These are phyloP conservation scores for Lampropteryx suffumata DNA, from an alignment of 2,888 invertebrate genomes.

Conservation along the genomic window DNA sequence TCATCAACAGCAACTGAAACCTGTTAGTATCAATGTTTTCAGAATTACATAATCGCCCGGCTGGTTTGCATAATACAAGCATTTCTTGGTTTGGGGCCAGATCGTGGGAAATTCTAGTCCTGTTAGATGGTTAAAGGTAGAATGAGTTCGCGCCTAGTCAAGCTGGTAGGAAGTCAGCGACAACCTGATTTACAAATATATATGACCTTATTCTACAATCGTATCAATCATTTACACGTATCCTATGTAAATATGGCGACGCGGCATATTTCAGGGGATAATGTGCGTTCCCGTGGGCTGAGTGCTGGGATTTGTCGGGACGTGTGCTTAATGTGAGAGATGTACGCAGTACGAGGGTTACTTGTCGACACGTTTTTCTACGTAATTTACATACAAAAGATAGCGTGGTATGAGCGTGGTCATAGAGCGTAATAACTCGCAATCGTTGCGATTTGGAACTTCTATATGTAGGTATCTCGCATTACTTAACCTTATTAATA, in stretches of 20 bases:
- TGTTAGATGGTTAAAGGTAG: no score
- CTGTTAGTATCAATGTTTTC: no score
- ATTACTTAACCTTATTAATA: no score
- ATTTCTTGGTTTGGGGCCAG: no score
- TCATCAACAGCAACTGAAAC: no score
- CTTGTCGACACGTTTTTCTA: slow-evolving; percentile 9
- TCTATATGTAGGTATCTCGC: no score
- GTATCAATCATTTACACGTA: slow-evolving; percentile 73
- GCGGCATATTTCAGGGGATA: slow-evolving; percentile 42
- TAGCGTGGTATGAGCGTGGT: no score
- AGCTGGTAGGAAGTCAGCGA: not conserved
- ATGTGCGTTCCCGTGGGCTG: slow-evolving; percentile 33
- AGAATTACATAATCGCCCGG: no score
- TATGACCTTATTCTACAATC: slow-evolving; percentile 41
- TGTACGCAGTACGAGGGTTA: not conserved
- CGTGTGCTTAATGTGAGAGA: slow-evolving; percentile 13
- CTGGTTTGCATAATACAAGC: no score
- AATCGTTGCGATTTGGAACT: no score
- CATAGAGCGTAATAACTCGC: no score
- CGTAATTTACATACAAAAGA: slow-evolving; percentile 3
- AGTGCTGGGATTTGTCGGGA: slow-evolving; percentile 21
- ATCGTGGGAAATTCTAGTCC: no score
- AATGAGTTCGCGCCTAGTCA: not conserved
- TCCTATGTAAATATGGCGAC: slow-evolving; percentile 64
- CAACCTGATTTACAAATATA: not conserved